Evolutionary conservation across 2,888 invertebrate species (phyloP).

Genomic region (Nezara viridula): DNA sequence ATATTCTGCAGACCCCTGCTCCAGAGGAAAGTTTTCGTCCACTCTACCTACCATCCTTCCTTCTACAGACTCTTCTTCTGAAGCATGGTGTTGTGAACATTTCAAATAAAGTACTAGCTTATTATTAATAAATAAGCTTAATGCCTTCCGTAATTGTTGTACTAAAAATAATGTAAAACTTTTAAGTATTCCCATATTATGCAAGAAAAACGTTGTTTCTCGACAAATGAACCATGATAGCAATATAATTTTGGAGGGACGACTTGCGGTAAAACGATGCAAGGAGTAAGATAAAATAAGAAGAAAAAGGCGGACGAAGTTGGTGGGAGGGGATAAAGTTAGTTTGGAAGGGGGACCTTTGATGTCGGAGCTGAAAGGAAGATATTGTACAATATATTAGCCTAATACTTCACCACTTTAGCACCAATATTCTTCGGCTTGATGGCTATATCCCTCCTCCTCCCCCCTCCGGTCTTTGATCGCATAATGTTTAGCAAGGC

Average conservation of each 20-base stretch:
- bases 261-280: not conserved
- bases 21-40: too few relatives aligned
- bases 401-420: constrained; percentile 57
- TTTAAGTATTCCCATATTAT: too few relatives aligned
- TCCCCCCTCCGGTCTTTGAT: constrained; percentile 54
- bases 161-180: too few relatives aligned
- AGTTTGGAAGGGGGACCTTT: constrained; percentile 53
- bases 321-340: constrained; percentile 9
- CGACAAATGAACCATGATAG: not conserved
- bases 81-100: too few relatives aligned
- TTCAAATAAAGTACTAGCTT: too few relatives aligned
- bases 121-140: too few relatives aligned
- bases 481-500: not conserved
- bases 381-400: constrained; percentile 58
- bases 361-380: constrained; percentile 54
- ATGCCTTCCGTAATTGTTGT: too few relatives aligned
- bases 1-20: too few relatives aligned
- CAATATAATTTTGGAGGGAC: not conserved
- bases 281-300: not conserved
- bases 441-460: constrained; percentile 29
- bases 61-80: too few relatives aligned
- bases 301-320: constrained; percentile 6
- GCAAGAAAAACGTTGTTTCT: not conserved
- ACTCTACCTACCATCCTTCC: too few relatives aligned
- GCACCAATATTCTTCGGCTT: constrained; percentile 54